Conservation (phyloP, 2,113 vertebrate species). For the Epinephelus lanceolatus region DNA sequence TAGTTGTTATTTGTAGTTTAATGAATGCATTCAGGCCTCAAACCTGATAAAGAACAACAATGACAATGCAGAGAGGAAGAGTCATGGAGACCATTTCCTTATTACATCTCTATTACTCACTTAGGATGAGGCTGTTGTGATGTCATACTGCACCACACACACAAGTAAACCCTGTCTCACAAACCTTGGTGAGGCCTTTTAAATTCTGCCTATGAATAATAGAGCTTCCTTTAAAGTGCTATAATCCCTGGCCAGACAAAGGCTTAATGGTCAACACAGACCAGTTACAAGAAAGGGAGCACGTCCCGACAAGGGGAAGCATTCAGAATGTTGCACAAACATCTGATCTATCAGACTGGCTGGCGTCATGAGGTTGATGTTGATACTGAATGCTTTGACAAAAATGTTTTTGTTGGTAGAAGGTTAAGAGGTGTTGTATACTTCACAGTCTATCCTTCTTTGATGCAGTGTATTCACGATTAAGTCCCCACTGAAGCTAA, state of each 20-base stretch:
- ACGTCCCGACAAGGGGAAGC: conserved; percentile 9
- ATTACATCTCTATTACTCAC: neutral
- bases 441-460: neutral
- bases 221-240: conserved; percentile 70
- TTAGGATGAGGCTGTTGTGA: neutral
- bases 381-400: neutral
- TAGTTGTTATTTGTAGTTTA: neutral
- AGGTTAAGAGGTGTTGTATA: neutral
- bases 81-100: conserved; percentile 31
- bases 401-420: neutral
- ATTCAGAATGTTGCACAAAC: conserved; percentile 33
- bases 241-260: conserved; percentile 41
- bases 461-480: neutral
- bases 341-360: neutral
- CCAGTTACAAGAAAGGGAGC: conserved; percentile 16
- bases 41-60: neutral
- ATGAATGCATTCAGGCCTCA: neutral
- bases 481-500: neutral
- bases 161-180: neutral
- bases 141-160: conserved; percentile 1
- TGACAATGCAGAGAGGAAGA: neutral
- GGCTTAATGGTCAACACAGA: conserved; percentile 38
- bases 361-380: neutral
- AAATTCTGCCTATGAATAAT: conserved; percentile 66
- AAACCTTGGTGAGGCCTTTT: conserved; percentile 31